These are phyloP conservation scores for Rhombomys opimus DNA, from an alignment of 2,113 vertebrate species.

Conservation along the genomic window DNA sequence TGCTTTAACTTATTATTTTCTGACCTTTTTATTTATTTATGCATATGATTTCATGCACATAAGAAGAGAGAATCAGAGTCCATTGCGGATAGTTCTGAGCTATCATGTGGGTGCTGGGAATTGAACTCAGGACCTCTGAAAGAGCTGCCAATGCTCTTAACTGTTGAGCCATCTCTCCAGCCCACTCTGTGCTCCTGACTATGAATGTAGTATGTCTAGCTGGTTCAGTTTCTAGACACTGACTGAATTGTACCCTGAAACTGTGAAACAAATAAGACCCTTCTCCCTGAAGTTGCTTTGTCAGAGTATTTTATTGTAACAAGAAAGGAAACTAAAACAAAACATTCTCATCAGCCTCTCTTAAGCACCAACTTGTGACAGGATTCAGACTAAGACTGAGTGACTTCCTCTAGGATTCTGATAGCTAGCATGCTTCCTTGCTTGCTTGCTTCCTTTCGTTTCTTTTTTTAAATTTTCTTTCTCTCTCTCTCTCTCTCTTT, in stretches of 20 bases:
- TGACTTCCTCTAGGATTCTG: rapidly evolving
- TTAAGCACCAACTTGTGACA: rapidly evolving
- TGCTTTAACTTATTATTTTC: no score
- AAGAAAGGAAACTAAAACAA: background rate
- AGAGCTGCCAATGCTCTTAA: no score
- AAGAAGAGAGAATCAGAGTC: no score
- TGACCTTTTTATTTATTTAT: no score
- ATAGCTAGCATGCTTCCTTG: background rate
- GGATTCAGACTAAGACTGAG: rapidly evolving
- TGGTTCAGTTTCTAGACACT: background rate
- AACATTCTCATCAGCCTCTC: background rate
- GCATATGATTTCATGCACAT: no score
- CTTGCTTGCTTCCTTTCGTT: no score
- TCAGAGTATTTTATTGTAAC: background rate
- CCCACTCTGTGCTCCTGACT: background rate
- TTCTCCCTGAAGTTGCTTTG: background rate
- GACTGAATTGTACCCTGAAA: background rate
- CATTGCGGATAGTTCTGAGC: no score
- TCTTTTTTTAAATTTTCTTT: background rate
- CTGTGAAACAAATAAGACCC: background rate
- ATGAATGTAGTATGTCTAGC: background rate
- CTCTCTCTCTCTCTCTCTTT: no score
- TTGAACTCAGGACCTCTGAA: no score
- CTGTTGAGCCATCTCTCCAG: no score
- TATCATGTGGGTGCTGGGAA: no score